These are phyloP conservation scores for Heliocidaris erythrogramma DNA, from an alignment of 35 echinoderm and acorn worm species.

Conservation along the genomic window DNA sequence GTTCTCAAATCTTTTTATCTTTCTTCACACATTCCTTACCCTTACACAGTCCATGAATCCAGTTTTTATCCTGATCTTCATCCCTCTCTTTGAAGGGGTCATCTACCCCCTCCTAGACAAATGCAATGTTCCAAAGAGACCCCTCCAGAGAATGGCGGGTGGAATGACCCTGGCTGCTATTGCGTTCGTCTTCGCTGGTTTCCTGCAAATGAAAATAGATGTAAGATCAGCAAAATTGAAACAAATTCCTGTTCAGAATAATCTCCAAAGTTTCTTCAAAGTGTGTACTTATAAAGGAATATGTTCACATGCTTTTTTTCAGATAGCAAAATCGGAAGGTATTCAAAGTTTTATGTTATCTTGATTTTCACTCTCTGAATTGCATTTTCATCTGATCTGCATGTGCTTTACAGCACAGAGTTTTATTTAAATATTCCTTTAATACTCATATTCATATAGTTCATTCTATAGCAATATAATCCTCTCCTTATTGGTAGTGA, in stretches of 20 bases:
- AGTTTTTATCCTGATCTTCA: slow-evolving; percentile 83
- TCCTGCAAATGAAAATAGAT: slow-evolving; percentile 82
- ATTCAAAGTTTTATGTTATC: neutral
- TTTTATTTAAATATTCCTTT: too few relatives aligned
- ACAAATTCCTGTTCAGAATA: neutral
- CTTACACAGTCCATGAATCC: slow-evolving; percentile 81
- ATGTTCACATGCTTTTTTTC: neutral
- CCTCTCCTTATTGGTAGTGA: too few relatives aligned
- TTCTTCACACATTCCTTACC: neutral
- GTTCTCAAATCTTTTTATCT: neutral
- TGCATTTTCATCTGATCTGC: too few relatives aligned
- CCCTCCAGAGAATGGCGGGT: slow-evolving; percentile 78
- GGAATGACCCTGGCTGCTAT: slow-evolving; percentile 80
- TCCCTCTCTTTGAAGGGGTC: slow-evolving; percentile 83
- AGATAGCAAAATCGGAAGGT: too few relatives aligned
- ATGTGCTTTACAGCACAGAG: too few relatives aligned
- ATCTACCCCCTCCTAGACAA: slow-evolving; percentile 81
- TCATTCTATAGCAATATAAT: too few relatives aligned
- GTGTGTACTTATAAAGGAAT: neutral
- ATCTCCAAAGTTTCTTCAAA: neutral
- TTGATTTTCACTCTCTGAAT: neutral
- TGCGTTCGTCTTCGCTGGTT: slow-evolving; percentile 80
- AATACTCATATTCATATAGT: too few relatives aligned
- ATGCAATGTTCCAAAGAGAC: slow-evolving; percentile 74
- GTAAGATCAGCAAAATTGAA: slow-evolving; percentile 55